These are phyloP conservation scores for Beris morrisii DNA, from an alignment of 2,888 invertebrate genomes.

Conservation along the genomic window DNA sequence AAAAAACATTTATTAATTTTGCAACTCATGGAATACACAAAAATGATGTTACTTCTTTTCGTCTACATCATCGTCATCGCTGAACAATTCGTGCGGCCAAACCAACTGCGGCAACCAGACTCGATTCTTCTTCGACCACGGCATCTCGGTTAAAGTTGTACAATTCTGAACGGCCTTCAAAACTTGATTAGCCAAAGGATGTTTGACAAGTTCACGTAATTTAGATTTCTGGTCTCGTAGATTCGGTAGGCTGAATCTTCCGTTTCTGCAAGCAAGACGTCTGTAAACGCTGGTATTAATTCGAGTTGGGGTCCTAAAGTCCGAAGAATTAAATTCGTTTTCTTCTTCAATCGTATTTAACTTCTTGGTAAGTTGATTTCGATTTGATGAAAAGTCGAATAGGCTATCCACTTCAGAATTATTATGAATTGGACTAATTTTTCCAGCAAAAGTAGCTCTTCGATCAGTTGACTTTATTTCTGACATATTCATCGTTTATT, in stretches of 20 bases:
- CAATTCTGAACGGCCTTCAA: conserved; percentile 16
- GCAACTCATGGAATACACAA: neutral
- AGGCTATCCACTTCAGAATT: too few species aligned
- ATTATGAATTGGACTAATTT: too few species aligned
- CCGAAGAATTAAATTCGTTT: too few species aligned
- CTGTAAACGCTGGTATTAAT: too few species aligned
- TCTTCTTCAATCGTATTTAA: too few species aligned
- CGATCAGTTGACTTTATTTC: too few species aligned
- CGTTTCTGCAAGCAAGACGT: neutral
- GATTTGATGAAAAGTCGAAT: too few species aligned
- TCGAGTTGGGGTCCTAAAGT: too few species aligned
- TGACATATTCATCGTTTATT: too few species aligned
- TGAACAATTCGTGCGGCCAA: conserved; percentile 17
- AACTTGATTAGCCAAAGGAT: conserved; percentile 17
- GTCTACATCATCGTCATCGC: neutral
- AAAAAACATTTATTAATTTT: neutral
- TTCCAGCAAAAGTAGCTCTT: too few species aligned
- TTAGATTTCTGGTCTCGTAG: neutral
- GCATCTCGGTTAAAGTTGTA: conserved; percentile 6
- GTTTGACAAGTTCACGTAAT: neutral
- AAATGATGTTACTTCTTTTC: neutral
- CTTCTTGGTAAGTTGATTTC: too few species aligned
- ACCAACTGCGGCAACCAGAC: conserved; percentile 17
- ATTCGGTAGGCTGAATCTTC: conserved; percentile 19
- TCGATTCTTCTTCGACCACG: conserved; percentile 19